phyloP scores from a whole-genome alignment of 2,797 vertebrate species.

The Cuniculus paca region DNA sequence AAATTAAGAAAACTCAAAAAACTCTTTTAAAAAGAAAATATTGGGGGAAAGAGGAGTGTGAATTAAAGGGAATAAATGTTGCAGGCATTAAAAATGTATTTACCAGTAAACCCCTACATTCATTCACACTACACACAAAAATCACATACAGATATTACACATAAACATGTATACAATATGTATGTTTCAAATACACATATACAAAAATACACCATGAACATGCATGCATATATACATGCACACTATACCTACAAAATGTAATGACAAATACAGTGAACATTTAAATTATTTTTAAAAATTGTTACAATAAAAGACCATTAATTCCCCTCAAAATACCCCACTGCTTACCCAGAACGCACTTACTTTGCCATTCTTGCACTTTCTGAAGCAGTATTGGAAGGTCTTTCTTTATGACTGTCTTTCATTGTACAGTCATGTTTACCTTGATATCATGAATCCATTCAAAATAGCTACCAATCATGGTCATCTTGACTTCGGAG shows the following conservation, averaged over 20 bases:
- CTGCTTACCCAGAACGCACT: not conserved
- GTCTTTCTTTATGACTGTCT: not conserved
- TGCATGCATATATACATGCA: not conserved
- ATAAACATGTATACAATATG: not conserved
- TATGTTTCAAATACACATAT: not conserved
- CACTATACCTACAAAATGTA: not conserved
- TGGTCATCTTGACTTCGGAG: not conserved
- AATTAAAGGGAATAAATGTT: not conserved
- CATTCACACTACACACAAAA: not conserved
- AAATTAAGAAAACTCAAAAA: slow-evolving; percentile 4
- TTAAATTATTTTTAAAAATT: not conserved
- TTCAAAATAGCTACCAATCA: not conserved
- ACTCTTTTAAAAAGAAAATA: not conserved
- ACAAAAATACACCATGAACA: not conserved
- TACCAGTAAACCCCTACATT: not conserved
- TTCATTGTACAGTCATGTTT: too few relatives aligned
- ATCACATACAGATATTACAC: not conserved
- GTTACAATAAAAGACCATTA: not conserved
- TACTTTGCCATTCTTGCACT: not conserved
- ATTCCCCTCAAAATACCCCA: not conserved
- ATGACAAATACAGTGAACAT: not conserved
- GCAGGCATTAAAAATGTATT: slow-evolving; percentile 4
- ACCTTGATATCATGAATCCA: not conserved
- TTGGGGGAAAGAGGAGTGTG: not conserved
- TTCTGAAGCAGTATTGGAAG: not conserved